phyloP scores from a whole-genome alignment of 2,888 invertebrate genomes.

The Pseudanteris insignis region DNA sequence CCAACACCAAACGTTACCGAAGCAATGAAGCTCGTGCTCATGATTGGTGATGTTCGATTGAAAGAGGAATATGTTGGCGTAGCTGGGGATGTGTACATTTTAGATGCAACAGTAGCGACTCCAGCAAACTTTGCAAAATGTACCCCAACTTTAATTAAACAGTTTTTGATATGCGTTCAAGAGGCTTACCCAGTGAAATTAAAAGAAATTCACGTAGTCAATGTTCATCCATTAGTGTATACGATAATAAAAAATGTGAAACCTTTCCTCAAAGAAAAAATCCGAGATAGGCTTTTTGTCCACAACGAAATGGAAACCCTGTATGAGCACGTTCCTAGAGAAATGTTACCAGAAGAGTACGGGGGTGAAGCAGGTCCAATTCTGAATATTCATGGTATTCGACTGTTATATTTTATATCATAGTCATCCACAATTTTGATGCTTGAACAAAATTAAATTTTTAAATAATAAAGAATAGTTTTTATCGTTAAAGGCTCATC shows the following conservation, averaged over 20 bases:
- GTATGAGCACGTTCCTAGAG: conserved; percentile 81
- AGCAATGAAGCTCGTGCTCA: conserved; percentile 82
- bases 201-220: conserved; percentile 87
- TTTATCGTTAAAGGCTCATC: too few relatives aligned
- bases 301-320: conserved; percentile 80
- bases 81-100: conserved; percentile 83
- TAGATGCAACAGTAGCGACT: conserved; percentile 82
- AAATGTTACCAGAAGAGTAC: conserved; percentile 83
- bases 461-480: too few relatives aligned
- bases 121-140: conserved; percentile 85
- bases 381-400: conserved; percentile 75
- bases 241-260: conserved; percentile 87
- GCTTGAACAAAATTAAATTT: too few relatives aligned
- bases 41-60: conserved; percentile 85
- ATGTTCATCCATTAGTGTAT: conserved; percentile 84
- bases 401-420: neutral
- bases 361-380: conserved; percentile 82
- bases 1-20: conserved; percentile 79
- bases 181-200: conserved; percentile 89
- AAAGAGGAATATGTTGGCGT: conserved; percentile 82
- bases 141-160: conserved; percentile 76
- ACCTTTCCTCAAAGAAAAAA: conserved; percentile 88
- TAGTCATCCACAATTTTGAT: too few relatives aligned
- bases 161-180: conserved; percentile 66
- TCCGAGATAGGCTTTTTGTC: conserved; percentile 82